A percentile compares a stretch with the other conserved stretches of the same genome.
Evolutionary conservation across 2,797 vertebrate species (phyloP).

Genomic region (Chiroxiphia lanceolata): DNA sequence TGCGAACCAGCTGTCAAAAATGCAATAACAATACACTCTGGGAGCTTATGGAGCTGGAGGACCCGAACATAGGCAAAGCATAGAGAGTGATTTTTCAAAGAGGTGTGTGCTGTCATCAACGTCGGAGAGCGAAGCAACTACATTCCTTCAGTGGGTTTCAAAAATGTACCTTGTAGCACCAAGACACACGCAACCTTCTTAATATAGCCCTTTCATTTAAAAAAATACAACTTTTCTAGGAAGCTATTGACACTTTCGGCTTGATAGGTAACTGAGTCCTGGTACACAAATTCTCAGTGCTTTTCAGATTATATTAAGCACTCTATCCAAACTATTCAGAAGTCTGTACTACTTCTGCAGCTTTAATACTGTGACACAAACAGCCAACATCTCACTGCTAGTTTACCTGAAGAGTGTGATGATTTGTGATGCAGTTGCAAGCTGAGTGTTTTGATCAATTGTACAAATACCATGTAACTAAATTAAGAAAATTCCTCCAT

Average conservation of each 20-base stretch:
- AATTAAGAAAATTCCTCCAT: neutral
- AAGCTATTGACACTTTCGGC: neutral
- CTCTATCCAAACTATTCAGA: neutral
- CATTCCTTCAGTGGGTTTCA: neutral
- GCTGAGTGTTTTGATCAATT: neutral
- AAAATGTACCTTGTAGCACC: neutral
- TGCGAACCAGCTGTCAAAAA: constrained; percentile 67
- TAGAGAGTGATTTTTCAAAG: constrained; percentile 51
- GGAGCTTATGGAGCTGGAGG: constrained; percentile 13
- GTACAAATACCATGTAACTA: neutral
- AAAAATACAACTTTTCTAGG: neutral
- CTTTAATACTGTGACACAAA: neutral
- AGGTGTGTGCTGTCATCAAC: neutral
- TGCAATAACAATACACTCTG: constrained; percentile 33
- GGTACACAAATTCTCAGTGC: neutral
- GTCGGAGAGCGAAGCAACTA: neutral
- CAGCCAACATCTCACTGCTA: neutral
- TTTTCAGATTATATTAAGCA: neutral
- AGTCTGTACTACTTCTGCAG: neutral
- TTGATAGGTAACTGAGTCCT: neutral
- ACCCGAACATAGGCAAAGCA: constrained; percentile 4
- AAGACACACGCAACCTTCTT: neutral
- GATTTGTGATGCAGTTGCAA: neutral
- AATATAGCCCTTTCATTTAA: neutral
- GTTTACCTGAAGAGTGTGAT: neutral